Conservation (phyloP, 1,140 invertebrate genomes). For the Anoplophora glabripennis region DNA sequence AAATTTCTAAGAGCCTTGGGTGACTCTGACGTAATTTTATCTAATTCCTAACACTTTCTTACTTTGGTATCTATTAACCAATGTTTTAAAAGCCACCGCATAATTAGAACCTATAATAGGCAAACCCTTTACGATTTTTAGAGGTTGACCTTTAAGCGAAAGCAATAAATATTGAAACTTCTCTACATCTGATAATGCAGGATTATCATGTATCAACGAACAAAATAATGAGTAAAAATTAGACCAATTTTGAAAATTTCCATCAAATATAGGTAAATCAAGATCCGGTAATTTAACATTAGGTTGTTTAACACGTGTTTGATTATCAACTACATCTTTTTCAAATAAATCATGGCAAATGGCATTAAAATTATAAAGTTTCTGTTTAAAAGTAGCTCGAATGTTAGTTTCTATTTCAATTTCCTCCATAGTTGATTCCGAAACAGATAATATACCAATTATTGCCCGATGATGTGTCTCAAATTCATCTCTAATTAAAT, state of each 20-base stretch:
- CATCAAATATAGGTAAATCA: neutral
- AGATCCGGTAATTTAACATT: neutral
- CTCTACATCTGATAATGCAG: slow-evolving; percentile 1
- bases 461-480: no score
- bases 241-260: neutral
- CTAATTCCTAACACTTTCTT: neutral
- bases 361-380: no score
- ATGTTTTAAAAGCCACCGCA: no score
- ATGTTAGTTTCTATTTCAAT: no score
- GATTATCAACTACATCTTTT: no score
- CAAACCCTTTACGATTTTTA: neutral
- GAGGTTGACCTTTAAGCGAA: neutral
- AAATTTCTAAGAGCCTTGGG: neutral
- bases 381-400: no score
- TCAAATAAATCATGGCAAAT: no score
- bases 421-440: no score
- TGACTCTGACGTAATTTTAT: neutral
- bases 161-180: neutral
- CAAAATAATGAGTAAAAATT: neutral
- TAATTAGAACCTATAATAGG: neutral
- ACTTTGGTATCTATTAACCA: no score
- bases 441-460: no score
- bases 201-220: neutral
- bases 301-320: neutral
- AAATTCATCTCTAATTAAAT: no score